phyloP scores from a whole-genome alignment of 2,113 vertebrate species.

The Macheiramphus alcinus region DNA sequence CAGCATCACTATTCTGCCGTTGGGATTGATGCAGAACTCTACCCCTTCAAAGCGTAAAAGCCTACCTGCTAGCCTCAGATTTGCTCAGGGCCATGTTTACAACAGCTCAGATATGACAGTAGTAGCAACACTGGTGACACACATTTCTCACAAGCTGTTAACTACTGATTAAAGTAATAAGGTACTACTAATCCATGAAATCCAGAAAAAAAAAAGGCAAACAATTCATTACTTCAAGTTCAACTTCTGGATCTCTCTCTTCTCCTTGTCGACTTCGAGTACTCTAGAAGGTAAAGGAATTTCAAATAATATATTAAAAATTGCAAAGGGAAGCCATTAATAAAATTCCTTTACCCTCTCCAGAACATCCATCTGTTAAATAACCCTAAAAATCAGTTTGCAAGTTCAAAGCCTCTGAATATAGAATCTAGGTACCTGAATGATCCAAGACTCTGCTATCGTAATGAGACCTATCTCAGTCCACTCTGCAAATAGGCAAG shows the following conservation, averaged over 20 bases:
- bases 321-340: neutral
- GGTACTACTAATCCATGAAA: conserved; percentile 28
- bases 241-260: conserved; percentile 94
- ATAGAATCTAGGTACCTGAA: neutral
- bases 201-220: neutral
- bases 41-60: neutral
- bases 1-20: neutral
- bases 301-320: neutral
- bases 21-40: neutral
- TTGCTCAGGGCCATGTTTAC: neutral
- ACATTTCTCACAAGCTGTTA: neutral
- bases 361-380: neutral
- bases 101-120: neutral
- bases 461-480: neutral
- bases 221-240: conserved; percentile 85
- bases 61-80: neutral
- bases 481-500: neutral
- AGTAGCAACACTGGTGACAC: neutral
- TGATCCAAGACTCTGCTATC: neutral
- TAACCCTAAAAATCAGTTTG: neutral
- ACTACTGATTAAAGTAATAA: neutral
- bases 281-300: conserved; percentile 78
- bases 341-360: neutral
- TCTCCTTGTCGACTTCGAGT: conserved; percentile 97
- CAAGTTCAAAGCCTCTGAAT: neutral